A percentile compares a stretch with the other conserved stretches of the same genome.
phyloP scores from a whole-genome alignment of 2,113 vertebrate genomes.

The Anolis carolinensis region DNA sequence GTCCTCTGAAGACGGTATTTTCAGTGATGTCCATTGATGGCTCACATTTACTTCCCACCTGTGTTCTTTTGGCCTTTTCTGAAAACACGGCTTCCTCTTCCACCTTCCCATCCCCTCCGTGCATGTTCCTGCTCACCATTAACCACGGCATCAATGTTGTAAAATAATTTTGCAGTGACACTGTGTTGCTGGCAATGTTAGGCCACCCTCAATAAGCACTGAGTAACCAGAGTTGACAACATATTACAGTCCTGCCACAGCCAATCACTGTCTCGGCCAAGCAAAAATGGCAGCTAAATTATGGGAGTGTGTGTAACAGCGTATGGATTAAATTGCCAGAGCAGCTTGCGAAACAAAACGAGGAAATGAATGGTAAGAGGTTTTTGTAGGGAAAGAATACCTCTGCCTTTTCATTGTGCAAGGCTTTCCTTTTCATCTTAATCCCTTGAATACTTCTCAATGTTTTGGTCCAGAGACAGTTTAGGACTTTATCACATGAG shows the following conservation, averaged over 20 bases:
- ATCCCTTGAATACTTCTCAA: neutral
- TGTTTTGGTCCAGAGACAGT: neutral
- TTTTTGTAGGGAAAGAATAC: neutral
- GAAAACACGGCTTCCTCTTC: slow-evolving; percentile 19
- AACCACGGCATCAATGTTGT: slow-evolving; percentile 59
- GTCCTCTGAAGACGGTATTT: slow-evolving; percentile 1
- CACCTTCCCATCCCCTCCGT: slow-evolving; percentile 65
- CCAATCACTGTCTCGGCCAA: slow-evolving; percentile 70
- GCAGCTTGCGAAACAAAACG: slow-evolving; percentile 66
- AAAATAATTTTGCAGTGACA: slow-evolving; percentile 68
- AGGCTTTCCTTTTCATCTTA: neutral
- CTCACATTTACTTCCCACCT: slow-evolving; percentile 44
- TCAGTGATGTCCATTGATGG: slow-evolving; percentile 38
- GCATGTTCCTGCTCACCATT: slow-evolving; percentile 64
- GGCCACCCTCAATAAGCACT: slow-evolving; percentile 69
- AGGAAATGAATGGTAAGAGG: neutral
- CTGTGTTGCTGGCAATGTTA: slow-evolving; percentile 65
- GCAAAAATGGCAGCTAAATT: slow-evolving; percentile 72
- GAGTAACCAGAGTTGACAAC: slow-evolving; percentile 80
- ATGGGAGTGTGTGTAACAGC: slow-evolving; percentile 64
- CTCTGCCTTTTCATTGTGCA: too few relatives aligned
- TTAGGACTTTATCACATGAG: too few relatives aligned
- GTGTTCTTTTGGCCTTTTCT: slow-evolving; percentile 2
- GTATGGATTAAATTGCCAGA: slow-evolving; percentile 67
- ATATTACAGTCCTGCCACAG: slow-evolving; percentile 81